phyloP scores from a whole-genome alignment of 2,113 vertebrate species.

The Sapajus apella region DNA sequence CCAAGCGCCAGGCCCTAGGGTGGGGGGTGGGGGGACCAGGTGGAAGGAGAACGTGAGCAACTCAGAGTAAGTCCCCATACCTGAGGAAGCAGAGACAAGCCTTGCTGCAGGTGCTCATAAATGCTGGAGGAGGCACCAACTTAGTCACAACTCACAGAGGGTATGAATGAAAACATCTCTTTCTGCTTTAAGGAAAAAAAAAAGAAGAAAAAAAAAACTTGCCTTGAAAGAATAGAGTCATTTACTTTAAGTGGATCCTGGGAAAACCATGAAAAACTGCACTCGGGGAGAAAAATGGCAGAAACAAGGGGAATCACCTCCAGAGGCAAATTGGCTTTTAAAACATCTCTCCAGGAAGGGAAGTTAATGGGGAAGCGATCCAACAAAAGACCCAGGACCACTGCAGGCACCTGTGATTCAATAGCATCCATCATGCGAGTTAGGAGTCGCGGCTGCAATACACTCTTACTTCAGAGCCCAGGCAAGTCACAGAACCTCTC shows the following conservation, averaged over 20 bases:
- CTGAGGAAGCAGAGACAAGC: background rate
- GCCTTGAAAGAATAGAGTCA: background rate
- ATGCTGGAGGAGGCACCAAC: background rate
- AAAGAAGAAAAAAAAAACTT: background rate
- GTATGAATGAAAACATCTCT: background rate
- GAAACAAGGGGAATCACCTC: background rate
- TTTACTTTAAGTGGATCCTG: background rate
- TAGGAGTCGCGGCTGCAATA: background rate
- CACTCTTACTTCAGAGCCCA: background rate
- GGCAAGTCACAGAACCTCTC: background rate
- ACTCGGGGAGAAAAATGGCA: background rate
- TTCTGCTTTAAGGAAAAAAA: background rate
- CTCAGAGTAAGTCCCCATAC: fast-evolving
- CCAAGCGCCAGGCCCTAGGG: background rate
- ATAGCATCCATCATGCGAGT: background rate
- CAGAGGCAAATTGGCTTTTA: background rate
- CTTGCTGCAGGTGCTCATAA: too few relatives aligned
- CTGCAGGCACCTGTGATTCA: background rate
- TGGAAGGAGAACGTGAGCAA: background rate
- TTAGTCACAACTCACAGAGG: background rate
- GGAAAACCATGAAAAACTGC: background rate
- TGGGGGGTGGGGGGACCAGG: background rate
- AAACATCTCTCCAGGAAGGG: slow-evolving; percentile 2
- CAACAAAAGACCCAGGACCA: background rate
- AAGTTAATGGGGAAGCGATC: background rate